These are phyloP conservation scores for Pygoscelis adeliae DNA, from an alignment of 2,113 vertebrate species.

Conservation along the genomic window DNA sequence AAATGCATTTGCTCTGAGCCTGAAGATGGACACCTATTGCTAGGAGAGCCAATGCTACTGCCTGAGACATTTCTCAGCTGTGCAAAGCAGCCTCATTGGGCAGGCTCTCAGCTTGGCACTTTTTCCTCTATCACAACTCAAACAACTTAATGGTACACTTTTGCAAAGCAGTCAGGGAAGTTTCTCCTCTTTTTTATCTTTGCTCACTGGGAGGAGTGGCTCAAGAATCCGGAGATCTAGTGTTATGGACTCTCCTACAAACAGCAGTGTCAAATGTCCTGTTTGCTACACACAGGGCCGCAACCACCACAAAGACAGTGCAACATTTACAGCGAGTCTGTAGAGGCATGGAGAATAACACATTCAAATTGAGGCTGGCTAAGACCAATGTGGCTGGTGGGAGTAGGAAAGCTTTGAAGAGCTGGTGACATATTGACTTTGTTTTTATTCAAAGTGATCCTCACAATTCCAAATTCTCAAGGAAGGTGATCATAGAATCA, in stretches of 20 bases:
- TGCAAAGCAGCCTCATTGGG: not conserved
- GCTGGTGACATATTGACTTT: not conserved
- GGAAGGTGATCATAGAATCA: not conserved
- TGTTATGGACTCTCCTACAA: not conserved
- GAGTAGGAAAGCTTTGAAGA: not conserved
- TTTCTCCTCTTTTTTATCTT: not conserved
- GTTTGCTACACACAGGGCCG: not conserved
- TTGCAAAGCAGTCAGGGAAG: not conserved
- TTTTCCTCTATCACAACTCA: not conserved
- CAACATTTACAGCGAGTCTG: not conserved
- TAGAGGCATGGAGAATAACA: not conserved
- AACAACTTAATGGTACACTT: not conserved
- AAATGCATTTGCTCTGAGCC: not conserved
- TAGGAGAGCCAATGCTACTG: too few relatives aligned
- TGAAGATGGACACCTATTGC: not conserved
- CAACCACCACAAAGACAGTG: not conserved
- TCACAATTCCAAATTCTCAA: not conserved
- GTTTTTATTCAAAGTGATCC: not conserved
- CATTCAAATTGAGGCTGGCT: not conserved
- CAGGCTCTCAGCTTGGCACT: not conserved
- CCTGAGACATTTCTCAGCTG: not conserved
- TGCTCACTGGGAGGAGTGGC: not conserved
- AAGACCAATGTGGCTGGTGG: rapidly evolving
- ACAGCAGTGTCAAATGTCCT: not conserved
- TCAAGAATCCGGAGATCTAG: not conserved